A percentile compares a stretch with the other conserved stretches of the same genome.
These are phyloP conservation scores for Siniperca obscura DNA, from an alignment of 2,797 vertebrate genomes.

Conservation along the genomic window DNA sequence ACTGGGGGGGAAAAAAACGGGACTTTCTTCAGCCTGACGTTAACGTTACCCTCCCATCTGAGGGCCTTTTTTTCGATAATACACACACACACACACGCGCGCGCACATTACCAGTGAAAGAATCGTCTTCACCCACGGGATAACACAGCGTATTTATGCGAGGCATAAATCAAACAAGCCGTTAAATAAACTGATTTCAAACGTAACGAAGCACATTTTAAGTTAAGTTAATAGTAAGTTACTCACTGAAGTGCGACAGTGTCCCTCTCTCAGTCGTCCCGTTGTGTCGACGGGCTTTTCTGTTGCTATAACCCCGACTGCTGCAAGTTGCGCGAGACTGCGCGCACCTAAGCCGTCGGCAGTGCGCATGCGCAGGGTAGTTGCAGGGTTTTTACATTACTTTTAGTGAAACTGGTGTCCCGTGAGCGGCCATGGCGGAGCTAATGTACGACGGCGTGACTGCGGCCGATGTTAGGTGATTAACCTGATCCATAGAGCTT, in stretches of 20 bases:
- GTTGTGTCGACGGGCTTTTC: slow-evolving; percentile 64
- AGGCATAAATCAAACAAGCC: slow-evolving; percentile 12
- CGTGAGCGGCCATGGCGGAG: slow-evolving; percentile 51
- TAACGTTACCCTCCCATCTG: slow-evolving; percentile 74
- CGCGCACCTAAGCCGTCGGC: slow-evolving; percentile 35
- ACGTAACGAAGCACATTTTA: background rate
- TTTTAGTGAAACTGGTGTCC: slow-evolving; percentile 37
- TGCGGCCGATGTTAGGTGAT: background rate
- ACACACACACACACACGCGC: slow-evolving; percentile 50
- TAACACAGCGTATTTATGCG: slow-evolving; percentile 19
- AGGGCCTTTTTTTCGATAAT: slow-evolving; percentile 69
- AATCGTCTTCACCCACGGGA: slow-evolving; percentile 42
- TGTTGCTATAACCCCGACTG: slow-evolving; percentile 64
- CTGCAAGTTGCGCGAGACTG: slow-evolving; percentile 64
- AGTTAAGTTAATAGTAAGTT: slow-evolving; percentile 19
- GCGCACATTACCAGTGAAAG: slow-evolving; percentile 45
- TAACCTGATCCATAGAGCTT: background rate
- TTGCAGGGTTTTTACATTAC: background rate
- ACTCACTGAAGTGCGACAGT: slow-evolving; percentile 67
- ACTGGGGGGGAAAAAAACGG: slow-evolving; percentile 14
- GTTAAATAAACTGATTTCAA: background rate
- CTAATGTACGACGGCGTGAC: background rate
- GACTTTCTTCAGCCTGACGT: slow-evolving; percentile 50
- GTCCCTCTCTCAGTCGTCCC: slow-evolving; percentile 44
- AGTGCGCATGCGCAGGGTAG: slow-evolving; percentile 54